Conservation (phyloP, 2,888 invertebrate species). For the Eupithecia subfuscata region DNA sequence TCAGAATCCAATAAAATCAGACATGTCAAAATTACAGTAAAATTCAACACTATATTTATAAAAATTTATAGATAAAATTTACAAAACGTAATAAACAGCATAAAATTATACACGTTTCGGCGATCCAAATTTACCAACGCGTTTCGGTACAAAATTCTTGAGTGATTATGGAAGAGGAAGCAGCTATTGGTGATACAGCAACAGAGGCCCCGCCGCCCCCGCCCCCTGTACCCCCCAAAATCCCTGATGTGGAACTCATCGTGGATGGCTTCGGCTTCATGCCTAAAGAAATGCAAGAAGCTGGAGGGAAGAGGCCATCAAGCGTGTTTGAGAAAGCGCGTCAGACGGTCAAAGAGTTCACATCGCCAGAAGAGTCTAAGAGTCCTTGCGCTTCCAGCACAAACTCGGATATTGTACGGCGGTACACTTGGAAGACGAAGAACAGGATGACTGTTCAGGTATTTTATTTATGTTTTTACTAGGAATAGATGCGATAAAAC, state of each 20-base stretch:
- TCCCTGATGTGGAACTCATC: slow-evolving; percentile 71
- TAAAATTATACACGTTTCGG: not conserved
- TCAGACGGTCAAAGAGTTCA: slow-evolving; percentile 48
- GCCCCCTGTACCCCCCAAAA: slow-evolving; percentile 55
- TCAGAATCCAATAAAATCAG: not conserved
- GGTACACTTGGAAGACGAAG: slow-evolving; percentile 88
- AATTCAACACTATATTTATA: not conserved
- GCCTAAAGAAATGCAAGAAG: slow-evolving; percentile 35
- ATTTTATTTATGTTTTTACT: slow-evolving; percentile 18
- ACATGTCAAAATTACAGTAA: not conserved
- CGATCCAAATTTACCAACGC: not conserved
- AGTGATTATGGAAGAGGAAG: slow-evolving; percentile 59
- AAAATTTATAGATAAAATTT: not conserved
- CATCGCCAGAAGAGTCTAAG: slow-evolving; percentile 49
- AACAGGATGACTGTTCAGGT: slow-evolving; percentile 86
- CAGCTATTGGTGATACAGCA: slow-evolving; percentile 54
- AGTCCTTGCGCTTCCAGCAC: slow-evolving; percentile 71
- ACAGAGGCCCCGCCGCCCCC: slow-evolving; percentile 31
- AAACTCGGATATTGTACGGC: slow-evolving; percentile 77
- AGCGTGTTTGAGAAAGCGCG: slow-evolving; percentile 49
- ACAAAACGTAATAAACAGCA: not conserved
- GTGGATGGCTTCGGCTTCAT: slow-evolving; percentile 82
- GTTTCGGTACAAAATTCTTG: not conserved
- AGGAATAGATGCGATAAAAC: too few species aligned
- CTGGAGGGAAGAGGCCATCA: slow-evolving; percentile 30